These are phyloP conservation scores for Notolabrus celidotus DNA, from an alignment of 2,797 vertebrate genomes.

Conservation along the genomic window DNA sequence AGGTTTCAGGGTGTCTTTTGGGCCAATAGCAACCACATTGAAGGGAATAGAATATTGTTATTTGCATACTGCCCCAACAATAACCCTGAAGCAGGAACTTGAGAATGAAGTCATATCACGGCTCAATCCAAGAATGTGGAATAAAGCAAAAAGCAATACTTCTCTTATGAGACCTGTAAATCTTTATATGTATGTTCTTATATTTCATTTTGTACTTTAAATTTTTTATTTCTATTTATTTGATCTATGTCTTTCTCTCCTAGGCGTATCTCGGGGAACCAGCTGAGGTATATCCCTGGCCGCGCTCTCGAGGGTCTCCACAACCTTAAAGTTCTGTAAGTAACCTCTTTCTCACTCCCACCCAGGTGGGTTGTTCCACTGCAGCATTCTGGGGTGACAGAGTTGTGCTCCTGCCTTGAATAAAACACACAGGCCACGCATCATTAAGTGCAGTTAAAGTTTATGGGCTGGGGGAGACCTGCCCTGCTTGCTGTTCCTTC, in stretches of 20 bases:
- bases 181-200: slow-evolving; percentile 20
- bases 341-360: slow-evolving; percentile 64
- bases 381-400: slow-evolving; percentile 33
- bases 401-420: slow-evolving; percentile 62
- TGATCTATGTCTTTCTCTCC: slow-evolving; percentile 53
- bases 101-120: slow-evolving; percentile 64
- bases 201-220: slow-evolving; percentile 43
- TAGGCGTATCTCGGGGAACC: slow-evolving; percentile 96
- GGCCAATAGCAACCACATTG: slow-evolving; percentile 71
- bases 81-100: slow-evolving; percentile 67
- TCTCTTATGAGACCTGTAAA: slow-evolving; percentile 58
- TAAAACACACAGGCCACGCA: slow-evolving; percentile 74
- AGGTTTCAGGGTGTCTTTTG: slow-evolving; percentile 59
- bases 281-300: slow-evolving; percentile 91
- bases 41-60: slow-evolving; percentile 69
- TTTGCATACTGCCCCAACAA: slow-evolving; percentile 73
- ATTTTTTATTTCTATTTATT: slow-evolving; percentile 9
- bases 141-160: slow-evolving; percentile 50
- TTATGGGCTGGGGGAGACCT: slow-evolving; percentile 74
- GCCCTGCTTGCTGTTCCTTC: slow-evolving; percentile 58
- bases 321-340: slow-evolving; percentile 96
- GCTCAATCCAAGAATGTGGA: slow-evolving; percentile 59
- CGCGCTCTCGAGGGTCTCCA: slow-evolving; percentile 91
- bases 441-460: slow-evolving; percentile 80
- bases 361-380: slow-evolving; percentile 58